Evolutionary conservation across 2,113 vertebrate genomes (phyloP).

Genomic region (Nibea coibor): DNA sequence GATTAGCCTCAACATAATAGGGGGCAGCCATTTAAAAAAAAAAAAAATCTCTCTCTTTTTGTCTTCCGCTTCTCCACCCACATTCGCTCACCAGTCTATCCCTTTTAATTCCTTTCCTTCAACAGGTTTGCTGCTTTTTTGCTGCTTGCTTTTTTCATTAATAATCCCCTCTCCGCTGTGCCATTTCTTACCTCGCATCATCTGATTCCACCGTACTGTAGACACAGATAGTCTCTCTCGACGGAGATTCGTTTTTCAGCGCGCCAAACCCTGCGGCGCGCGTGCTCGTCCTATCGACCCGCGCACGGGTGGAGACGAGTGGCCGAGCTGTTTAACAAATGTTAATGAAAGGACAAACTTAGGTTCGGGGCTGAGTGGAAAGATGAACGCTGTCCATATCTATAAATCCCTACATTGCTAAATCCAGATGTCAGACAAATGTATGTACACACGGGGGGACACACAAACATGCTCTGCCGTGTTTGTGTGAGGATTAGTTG

Average conservation of each 20-base stretch:
- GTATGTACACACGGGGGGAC: not conserved
- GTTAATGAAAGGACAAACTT: constrained; percentile 49
- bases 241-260: not conserved
- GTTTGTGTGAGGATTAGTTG: constrained; percentile 43
- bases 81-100: constrained; percentile 1
- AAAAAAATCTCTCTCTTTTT: not conserved
- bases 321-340: constrained; percentile 24
- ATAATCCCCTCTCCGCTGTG: constrained; percentile 26
- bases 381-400: constrained; percentile 37
- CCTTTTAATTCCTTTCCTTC: constrained; percentile 16
- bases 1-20: not conserved
- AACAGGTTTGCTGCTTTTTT: constrained; percentile 1
- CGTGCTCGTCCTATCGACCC: not conserved
- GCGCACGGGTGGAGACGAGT: not conserved
- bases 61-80: not conserved
- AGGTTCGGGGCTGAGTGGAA: constrained; percentile 28
- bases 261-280: not conserved
- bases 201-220: not conserved
- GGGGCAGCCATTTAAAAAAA: not conserved
- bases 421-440: constrained; percentile 49
- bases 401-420: constrained; percentile 48
- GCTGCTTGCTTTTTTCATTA: constrained; percentile 29
- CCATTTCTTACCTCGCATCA: constrained; percentile 7
- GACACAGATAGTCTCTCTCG: not conserved
- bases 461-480: constrained; percentile 10